Evolutionary conservation across 2,797 vertebrate species (phyloP).

Genomic region (Adelosebastes latens): DNA sequence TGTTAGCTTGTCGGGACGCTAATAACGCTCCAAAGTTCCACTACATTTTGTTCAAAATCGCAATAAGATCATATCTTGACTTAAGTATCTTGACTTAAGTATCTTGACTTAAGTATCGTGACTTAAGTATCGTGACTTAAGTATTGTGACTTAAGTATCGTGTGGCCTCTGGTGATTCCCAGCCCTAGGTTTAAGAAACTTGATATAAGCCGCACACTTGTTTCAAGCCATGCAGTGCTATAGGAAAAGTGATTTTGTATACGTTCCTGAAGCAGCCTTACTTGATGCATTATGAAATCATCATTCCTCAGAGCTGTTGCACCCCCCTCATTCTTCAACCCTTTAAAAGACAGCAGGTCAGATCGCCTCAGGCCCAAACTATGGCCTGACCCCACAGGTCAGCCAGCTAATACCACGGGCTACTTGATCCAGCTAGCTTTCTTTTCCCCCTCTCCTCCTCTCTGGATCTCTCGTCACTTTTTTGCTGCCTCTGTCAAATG

Average conservation of each 20-base stretch:
- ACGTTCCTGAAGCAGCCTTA: neutral
- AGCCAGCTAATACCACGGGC: constrained; percentile 42
- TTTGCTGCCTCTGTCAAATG: constrained; percentile 29
- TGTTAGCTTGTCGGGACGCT: accelerated
- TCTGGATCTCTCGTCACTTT: constrained; percentile 33
- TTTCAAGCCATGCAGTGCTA: neutral
- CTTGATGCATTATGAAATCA: constrained; percentile 26
- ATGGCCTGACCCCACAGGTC: constrained; percentile 47
- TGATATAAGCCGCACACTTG: neutral
- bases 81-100: too few relatives aligned
- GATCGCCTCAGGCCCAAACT: constrained; percentile 47
- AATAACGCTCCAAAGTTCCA: too few relatives aligned
- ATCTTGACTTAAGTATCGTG: too few relatives aligned
- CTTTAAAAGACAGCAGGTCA: constrained; percentile 41
- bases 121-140: too few relatives aligned
- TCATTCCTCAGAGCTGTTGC: constrained; percentile 22
- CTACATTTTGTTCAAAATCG: too few relatives aligned
- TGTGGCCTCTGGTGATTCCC: too few relatives aligned
- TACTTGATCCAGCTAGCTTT: constrained; percentile 43
- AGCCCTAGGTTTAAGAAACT: neutral
- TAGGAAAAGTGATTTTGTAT: neutral
- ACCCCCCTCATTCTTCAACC: constrained; percentile 1
- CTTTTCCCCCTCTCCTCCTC: constrained; percentile 20
- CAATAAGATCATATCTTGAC: too few relatives aligned
- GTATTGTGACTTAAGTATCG: too few relatives aligned